Evolutionary conservation across 2,113 vertebrate species (phyloP).

Genomic region (Pollimyrus isidori): DNA sequence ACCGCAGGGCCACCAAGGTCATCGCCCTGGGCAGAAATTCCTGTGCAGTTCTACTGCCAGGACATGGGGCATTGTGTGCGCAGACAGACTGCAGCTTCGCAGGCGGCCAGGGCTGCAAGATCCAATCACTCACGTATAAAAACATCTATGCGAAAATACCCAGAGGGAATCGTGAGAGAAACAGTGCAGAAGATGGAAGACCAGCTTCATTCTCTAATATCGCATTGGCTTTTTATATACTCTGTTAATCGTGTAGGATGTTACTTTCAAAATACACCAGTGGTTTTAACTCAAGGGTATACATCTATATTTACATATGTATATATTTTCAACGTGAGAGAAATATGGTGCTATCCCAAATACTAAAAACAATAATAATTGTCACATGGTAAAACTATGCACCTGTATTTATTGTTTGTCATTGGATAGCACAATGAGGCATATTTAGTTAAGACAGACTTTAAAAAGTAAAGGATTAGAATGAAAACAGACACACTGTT

Average conservation of each 20-base stretch:
- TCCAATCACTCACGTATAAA: neutral
- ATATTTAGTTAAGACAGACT: neutral
- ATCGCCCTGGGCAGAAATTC: slow-evolving; percentile 66
- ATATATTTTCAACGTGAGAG: neutral
- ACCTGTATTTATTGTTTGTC: neutral
- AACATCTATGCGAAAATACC: neutral
- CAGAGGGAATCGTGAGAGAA: neutral
- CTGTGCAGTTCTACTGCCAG: slow-evolving; percentile 57
- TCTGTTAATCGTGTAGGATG: neutral
- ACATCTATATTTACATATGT: neutral
- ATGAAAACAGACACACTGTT: neutral
- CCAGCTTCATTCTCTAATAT: neutral
- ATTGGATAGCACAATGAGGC: slow-evolving; percentile 37
- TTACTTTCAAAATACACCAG: neutral
- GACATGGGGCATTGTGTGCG: slow-evolving; percentile 31
- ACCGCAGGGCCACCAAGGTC: slow-evolving; percentile 60
- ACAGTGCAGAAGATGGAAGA: neutral
- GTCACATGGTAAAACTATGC: neutral
- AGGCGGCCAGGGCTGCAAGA: neutral
- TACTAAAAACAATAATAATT: neutral
- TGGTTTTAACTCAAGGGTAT: neutral
- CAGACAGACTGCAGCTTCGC: neutral
- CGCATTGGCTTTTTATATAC: neutral
- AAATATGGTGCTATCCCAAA: neutral
- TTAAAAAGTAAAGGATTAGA: neutral